Conservation (phyloP, 2,888 invertebrate species). For the Ichneumon xanthorius region DNA sequence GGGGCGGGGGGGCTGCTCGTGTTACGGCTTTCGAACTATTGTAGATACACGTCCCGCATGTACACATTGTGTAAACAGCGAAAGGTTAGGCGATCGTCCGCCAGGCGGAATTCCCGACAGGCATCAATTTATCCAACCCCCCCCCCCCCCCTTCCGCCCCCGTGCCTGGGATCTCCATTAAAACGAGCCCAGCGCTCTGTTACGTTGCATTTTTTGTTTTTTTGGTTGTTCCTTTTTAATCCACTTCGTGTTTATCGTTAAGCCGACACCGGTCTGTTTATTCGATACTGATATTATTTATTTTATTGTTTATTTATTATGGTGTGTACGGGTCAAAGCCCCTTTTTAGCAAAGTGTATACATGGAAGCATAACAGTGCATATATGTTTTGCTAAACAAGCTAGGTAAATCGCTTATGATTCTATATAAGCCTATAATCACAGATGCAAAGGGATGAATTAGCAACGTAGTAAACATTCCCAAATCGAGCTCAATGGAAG, state of each 20-base stretch:
- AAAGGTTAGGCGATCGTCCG: background rate
- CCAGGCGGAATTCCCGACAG: slow-evolving; percentile 15
- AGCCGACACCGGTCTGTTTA: background rate
- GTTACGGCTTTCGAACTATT: slow-evolving; percentile 3
- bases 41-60: slow-evolving; percentile 3
- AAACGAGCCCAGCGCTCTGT: background rate
- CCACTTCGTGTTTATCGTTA: background rate
- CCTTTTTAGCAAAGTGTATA: too few relatives aligned
- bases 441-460: too few relatives aligned
- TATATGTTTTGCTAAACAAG: too few relatives aligned
- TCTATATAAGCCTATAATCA: too few relatives aligned
- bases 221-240: background rate
- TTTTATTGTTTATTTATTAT: too few relatives aligned
- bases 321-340: too few relatives aligned
- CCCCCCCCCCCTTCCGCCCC: background rate
- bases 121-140: slow-evolving; percentile 1
- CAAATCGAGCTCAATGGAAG: too few relatives aligned
- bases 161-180: background rate
- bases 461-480: too few relatives aligned
- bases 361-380: too few relatives aligned
- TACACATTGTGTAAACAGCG: slow-evolving; percentile 9
- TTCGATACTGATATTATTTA: background rate
- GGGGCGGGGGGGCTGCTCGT: background rate
- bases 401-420: too few relatives aligned
- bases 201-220: background rate